phyloP scores from a whole-genome alignment of 2,113 vertebrate genomes.

The Syrmaticus mikado region DNA sequence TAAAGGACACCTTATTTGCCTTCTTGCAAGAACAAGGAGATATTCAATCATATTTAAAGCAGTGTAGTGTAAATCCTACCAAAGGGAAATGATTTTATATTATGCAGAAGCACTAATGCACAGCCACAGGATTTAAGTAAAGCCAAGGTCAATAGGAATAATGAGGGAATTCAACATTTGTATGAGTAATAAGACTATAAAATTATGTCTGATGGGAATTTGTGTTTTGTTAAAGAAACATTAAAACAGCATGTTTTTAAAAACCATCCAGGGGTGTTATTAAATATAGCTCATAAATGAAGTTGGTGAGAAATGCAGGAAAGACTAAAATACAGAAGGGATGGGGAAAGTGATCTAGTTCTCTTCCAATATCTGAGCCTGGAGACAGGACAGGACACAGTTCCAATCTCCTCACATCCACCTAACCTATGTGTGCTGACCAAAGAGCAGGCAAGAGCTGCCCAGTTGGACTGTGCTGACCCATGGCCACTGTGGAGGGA shows the following conservation, averaged over 20 bases:
- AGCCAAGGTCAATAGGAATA: conserved; percentile 71
- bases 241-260: conserved; percentile 52
- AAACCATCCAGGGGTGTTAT: conserved; percentile 20
- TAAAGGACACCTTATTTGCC: conserved; percentile 52
- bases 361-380: background rate
- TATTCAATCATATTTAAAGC: conserved; percentile 53
- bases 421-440: background rate
- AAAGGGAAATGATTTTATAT: conserved; percentile 49
- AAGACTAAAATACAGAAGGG: background rate
- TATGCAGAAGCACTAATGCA: conserved; percentile 62
- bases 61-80: conserved; percentile 41
- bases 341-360: background rate
- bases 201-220: conserved; percentile 67
- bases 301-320: background rate
- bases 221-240: conserved; percentile 36
- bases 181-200: conserved; percentile 57
- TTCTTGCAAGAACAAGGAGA: conserved; percentile 39
- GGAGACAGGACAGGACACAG: background rate
- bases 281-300: conserved; percentile 6
- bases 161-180: conserved; percentile 62
- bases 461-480: background rate
- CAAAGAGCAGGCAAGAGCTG: background rate
- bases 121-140: conserved; percentile 57
- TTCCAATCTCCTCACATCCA: background rate
- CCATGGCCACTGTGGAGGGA: accelerated